Percentiles rank a stretch among this genome's conserved stretches.
Evolutionary conservation across 92 coral and sea anemone genomes (phyloP).

Genomic region (Epizoanthus ramosus): DNA sequence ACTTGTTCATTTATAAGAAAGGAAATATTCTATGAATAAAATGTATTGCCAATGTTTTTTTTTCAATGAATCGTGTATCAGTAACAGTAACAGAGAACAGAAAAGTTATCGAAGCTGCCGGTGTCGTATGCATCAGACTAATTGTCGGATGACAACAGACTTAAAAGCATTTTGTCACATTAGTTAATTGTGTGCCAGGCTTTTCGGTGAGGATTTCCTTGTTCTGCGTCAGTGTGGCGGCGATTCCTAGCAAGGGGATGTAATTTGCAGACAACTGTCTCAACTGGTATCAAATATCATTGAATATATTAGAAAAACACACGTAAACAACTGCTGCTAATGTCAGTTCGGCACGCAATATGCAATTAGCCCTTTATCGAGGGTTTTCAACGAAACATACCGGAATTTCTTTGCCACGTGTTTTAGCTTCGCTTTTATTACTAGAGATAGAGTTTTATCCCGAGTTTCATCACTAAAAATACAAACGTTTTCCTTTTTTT

Average conservation of each 20-base stretch:
- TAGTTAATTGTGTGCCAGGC: conserved; percentile 33
- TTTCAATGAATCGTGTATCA: conserved; percentile 4
- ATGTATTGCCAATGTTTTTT: not conserved
- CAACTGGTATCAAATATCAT: conserved; percentile 30
- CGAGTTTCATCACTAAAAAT: too few relatives aligned
- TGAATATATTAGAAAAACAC: conserved; percentile 17
- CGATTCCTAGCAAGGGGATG: conserved; percentile 22
- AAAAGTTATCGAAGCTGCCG: not conserved
- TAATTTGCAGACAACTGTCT: conserved; percentile 31
- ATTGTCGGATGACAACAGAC: conserved; percentile 14
- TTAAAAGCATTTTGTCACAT: conserved; percentile 39
- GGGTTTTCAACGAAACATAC: too few relatives aligned
- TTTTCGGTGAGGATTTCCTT: conserved; percentile 33
- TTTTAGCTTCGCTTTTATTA: too few relatives aligned
- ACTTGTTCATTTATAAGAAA: not conserved
- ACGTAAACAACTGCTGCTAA: conserved; percentile 12
- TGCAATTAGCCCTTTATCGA: not conserved
- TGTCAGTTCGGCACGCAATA: conserved; percentile 35
- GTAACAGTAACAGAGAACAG: not conserved
- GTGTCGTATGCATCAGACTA: not conserved
- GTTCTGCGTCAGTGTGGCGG: conserved; percentile 40
- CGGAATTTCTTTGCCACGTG: too few relatives aligned
- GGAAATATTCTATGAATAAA: conserved; percentile 1
- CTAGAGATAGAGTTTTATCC: too few relatives aligned
- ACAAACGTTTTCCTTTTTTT: too few relatives aligned